Conservation (phyloP, 2,888 invertebrate genomes). For the Dendrolimus houi region DNA sequence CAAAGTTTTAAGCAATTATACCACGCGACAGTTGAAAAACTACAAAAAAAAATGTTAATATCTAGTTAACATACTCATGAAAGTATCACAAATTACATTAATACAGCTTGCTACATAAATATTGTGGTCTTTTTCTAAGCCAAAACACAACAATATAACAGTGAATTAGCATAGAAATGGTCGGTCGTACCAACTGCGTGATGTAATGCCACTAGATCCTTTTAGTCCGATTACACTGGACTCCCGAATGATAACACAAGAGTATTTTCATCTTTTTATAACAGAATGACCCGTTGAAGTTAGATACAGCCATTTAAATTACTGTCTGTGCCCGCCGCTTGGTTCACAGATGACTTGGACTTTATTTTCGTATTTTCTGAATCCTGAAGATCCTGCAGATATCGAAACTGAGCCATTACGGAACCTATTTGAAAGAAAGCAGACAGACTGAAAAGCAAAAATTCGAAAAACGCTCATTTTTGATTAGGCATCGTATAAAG, state of each 20-base stretch:
- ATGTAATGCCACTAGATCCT: conserved; percentile 27
- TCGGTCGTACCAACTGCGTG: conserved; percentile 24
- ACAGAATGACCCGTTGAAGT: background rate
- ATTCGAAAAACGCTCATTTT: too few species aligned
- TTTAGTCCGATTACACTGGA: conserved; percentile 45
- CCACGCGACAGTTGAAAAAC: too few species aligned
- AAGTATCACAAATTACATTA: background rate
- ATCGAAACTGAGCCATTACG: too few species aligned
- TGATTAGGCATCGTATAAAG: too few species aligned
- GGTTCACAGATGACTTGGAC: too few species aligned
- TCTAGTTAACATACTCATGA: background rate
- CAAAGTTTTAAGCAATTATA: too few species aligned
- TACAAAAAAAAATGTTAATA: background rate
- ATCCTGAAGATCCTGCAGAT: too few species aligned
- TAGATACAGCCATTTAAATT: too few species aligned
- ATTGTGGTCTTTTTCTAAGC: background rate
- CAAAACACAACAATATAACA: background rate
- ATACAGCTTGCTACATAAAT: background rate
- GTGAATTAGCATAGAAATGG: conserved; percentile 48
- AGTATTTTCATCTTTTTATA: background rate
- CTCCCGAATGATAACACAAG: conserved; percentile 7
- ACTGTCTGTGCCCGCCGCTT: too few species aligned
- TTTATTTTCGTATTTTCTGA: too few species aligned
- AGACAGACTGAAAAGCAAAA: too few species aligned
- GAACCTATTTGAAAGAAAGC: too few species aligned